phyloP scores from a whole-genome alignment of 2,888 invertebrate species.

The Cistogaster globosa region DNA sequence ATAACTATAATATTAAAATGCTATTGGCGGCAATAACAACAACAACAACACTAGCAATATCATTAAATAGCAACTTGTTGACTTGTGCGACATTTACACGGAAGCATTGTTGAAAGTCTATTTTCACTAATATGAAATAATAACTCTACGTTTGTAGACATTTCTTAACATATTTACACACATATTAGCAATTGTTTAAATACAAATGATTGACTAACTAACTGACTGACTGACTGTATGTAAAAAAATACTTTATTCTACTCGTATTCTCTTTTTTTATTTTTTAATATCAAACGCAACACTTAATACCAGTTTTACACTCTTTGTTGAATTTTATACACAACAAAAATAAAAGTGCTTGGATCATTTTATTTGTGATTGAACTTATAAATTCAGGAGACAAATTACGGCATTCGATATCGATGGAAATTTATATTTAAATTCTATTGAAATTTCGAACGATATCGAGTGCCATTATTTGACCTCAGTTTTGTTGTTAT shows the following conservation, averaged over 20 bases:
- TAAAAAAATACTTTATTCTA: neutral
- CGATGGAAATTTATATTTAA: no score
- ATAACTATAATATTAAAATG: conserved; percentile 54
- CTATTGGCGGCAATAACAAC: conserved; percentile 54
- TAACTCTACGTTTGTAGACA: conserved; percentile 27
- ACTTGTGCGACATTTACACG: conserved; percentile 79
- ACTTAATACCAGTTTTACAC: no score
- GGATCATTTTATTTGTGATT: no score
- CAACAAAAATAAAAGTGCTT: no score
- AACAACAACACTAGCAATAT: conserved; percentile 42
- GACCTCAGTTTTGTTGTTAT: no score
- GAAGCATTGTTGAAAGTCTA: conserved; percentile 77
- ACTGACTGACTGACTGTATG: neutral
- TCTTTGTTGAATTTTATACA: no score
- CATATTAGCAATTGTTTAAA: conserved; percentile 2
- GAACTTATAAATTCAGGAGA: no score
- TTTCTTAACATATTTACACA: conserved; percentile 13
- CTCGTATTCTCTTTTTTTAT: neutral
- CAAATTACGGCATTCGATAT: no score
- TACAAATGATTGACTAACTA: neutral
- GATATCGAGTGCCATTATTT: no score
- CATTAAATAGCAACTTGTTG: conserved; percentile 75
- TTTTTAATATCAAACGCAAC: no score
- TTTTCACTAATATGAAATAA: conserved; percentile 68
- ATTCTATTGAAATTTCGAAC: no score